A percentile compares a stretch with the other conserved stretches of the same genome.
Conservation (phyloP, 1,140 invertebrate species). For the Aleiodes sp. region DNA sequence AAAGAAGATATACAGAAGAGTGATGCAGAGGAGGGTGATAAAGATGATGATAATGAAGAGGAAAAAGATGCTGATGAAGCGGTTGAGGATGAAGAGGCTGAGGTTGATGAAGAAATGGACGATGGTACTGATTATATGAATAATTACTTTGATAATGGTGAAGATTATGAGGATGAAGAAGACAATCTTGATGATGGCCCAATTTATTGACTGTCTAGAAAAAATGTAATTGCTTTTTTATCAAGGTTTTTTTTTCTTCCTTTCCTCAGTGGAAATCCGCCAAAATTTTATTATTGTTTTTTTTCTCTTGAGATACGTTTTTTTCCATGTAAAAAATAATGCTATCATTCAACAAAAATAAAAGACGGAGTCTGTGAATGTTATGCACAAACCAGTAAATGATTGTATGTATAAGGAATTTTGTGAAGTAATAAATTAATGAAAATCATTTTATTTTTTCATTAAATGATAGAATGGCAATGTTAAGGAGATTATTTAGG, state of each 20-base stretch:
- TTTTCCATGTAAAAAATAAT: background rate
- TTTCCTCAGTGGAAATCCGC: background rate
- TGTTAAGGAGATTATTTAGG: background rate
- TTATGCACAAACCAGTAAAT: background rate
- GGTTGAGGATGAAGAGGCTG: slow-evolving; percentile 60
- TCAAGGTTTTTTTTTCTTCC: background rate
- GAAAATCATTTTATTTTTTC: background rate
- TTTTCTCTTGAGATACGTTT: background rate
- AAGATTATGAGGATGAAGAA: slow-evolving; percentile 86
- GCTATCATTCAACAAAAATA: background rate
- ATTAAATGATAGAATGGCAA: background rate
- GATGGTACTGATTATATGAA: slow-evolving; percentile 82
- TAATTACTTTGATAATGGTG: slow-evolving; percentile 89
- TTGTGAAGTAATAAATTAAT: background rate
- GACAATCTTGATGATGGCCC: slow-evolving; percentile 85
- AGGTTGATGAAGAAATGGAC: slow-evolving; percentile 75
- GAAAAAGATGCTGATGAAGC: slow-evolving; percentile 50
- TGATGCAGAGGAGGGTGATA: slow-evolving; percentile 62
- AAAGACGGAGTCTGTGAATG: background rate
- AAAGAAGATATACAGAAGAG: slow-evolving; percentile 64
- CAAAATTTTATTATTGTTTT: background rate
- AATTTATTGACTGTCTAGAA: slow-evolving; percentile 65
- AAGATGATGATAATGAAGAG: slow-evolving; percentile 67
- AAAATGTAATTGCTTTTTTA: slow-evolving; percentile 3
- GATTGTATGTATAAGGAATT: background rate